Conservation (phyloP, 2,797 vertebrate genomes). For the Myotis myotis region DNA sequence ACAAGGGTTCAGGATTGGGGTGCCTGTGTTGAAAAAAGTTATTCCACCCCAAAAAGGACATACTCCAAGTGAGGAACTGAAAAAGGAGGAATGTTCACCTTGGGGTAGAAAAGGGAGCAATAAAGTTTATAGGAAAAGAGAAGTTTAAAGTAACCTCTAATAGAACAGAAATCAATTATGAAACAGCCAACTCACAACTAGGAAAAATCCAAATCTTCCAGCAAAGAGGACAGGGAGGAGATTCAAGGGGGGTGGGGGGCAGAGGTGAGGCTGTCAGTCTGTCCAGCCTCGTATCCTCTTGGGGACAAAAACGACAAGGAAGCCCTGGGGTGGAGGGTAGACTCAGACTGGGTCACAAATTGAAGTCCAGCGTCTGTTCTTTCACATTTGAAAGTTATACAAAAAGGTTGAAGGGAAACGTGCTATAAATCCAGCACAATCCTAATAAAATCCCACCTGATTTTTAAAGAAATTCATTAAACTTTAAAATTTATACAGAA, state of each 20-base stretch:
- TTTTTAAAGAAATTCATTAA: not conserved
- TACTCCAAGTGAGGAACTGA: not conserved
- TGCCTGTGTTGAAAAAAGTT: not conserved
- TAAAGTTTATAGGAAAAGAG: rapidly evolving
- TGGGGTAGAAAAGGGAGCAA: not conserved
- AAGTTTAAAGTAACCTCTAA: not conserved
- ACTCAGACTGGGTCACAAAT: not conserved
- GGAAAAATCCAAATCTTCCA: not conserved
- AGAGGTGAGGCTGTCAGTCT: not conserved
- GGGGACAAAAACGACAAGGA: no score
- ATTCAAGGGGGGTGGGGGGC: no score
- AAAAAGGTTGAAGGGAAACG: rapidly evolving
- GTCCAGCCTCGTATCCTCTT: not conserved
- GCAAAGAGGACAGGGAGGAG: not conserved
- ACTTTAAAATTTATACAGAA: not conserved
- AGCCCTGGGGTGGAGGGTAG: not conserved
- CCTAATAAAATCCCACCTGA: no score
- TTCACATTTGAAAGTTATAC: rapidly evolving
- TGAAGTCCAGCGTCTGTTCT: not conserved
- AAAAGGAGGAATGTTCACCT: not conserved
- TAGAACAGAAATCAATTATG: no score
- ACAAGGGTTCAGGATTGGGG: not conserved
- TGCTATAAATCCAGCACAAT: no score
- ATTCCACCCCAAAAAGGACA: not conserved
- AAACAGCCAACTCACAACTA: not conserved